These are phyloP conservation scores for Gymnothorax reevesii DNA, from an alignment of 2,797 vertebrate genomes.

Conservation along the genomic window DNA sequence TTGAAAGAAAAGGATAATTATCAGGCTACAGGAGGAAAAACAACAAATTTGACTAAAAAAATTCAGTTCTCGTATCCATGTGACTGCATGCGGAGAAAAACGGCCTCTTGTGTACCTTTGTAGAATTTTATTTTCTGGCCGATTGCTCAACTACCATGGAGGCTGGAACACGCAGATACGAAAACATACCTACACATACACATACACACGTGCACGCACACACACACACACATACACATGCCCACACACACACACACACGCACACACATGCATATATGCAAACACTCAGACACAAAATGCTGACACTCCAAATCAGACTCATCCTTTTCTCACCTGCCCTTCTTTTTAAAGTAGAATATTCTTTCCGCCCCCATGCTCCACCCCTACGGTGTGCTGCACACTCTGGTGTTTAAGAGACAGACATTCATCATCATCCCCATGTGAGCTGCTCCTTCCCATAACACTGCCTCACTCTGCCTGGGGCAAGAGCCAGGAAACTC, in stretches of 20 bases:
- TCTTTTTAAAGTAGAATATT: neutral
- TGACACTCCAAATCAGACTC: too few relatives aligned
- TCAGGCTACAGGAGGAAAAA: too few relatives aligned
- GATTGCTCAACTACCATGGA: neutral
- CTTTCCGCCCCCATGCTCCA: neutral
- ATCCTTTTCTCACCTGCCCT: neutral
- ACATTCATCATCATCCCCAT: conserved; percentile 1
- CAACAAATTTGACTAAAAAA: neutral
- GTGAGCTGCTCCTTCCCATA: neutral
- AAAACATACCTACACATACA: neutral
- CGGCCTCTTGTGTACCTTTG: neutral
- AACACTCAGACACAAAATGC: too few relatives aligned
- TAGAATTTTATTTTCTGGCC: neutral
- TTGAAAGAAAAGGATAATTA: too few relatives aligned
- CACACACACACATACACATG: too few relatives aligned
- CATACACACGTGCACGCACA: neutral
- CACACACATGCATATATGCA: neutral
- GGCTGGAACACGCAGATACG: neutral
- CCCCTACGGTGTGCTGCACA: neutral
- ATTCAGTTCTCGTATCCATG: neutral
- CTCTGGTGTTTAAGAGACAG: neutral
- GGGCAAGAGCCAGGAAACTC: conserved; percentile 3
- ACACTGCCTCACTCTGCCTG: neutral
- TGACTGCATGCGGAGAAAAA: neutral
- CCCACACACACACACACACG: too few relatives aligned